Evolutionary conservation across 2,888 invertebrate species (phyloP).

Genomic region (Drosophila anomalata): DNA sequence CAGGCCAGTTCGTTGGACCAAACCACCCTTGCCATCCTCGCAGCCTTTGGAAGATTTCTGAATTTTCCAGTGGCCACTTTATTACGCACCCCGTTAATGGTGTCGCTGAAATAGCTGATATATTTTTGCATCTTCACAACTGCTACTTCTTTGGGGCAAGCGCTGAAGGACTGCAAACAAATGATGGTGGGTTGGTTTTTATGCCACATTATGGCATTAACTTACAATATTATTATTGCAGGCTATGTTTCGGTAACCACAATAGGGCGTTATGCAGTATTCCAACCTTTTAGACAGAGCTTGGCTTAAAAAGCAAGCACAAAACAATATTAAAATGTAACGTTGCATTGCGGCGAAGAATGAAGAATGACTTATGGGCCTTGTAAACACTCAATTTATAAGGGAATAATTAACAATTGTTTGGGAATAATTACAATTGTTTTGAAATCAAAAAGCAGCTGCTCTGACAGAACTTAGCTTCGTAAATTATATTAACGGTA

Average conservation of each 20-base stretch:
- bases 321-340: neutral
- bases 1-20: constrained; percentile 48
- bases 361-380: neutral
- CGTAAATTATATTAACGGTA: neutral
- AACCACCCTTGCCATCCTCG: constrained; percentile 45
- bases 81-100: constrained; percentile 46
- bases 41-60: constrained; percentile 41
- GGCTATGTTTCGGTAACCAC: constrained; percentile 29
- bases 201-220: neutral
- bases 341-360: neutral
- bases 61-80: constrained; percentile 42
- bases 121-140: neutral
- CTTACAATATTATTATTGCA: constrained; percentile 42
- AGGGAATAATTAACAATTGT: neutral
- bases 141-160: constrained; percentile 1
- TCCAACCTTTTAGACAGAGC: neutral
- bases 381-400: neutral
- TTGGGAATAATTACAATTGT: neutral
- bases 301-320: neutral
- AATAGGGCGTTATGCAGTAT: constrained; percentile 29
- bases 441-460: neutral
- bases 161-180: neutral
- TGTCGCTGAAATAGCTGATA: neutral
- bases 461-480: neutral
- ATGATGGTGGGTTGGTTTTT: neutral